phyloP scores from a whole-genome alignment of 2,888 invertebrate species.

The Drosophila lutescens region DNA sequence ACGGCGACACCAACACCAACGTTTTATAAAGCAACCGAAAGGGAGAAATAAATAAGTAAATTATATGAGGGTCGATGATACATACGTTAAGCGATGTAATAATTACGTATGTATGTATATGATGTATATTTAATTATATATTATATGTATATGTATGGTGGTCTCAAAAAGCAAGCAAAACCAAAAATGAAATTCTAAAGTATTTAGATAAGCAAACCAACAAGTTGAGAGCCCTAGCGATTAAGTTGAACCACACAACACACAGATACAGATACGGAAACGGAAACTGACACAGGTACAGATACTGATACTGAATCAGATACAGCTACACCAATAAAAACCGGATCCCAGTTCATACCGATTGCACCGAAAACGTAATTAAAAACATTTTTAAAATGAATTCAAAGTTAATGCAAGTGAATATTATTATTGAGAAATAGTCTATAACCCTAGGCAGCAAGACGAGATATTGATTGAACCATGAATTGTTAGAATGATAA shows the following conservation, averaged over 20 bases:
- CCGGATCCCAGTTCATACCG: conserved; percentile 38
- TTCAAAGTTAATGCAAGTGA: conserved; percentile 55
- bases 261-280: conserved; percentile 30
- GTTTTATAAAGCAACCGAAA: conserved; percentile 65
- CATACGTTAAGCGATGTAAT: conserved; percentile 66
- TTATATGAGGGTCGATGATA: conserved; percentile 53
- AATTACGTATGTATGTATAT: conserved; percentile 63
- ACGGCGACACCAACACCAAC: conserved; percentile 70
- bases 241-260: conserved; percentile 50
- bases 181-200: conserved; percentile 79
- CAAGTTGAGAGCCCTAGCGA: conserved; percentile 64
- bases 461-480: conserved; percentile 44
- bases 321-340: conserved; percentile 26
- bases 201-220: conserved; percentile 73
- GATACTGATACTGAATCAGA: conserved; percentile 15
- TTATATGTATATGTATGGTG: conserved; percentile 63
- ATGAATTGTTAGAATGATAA: conserved; percentile 41
- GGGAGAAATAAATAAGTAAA: conserved; percentile 38
- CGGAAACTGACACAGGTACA: conserved; percentile 22
- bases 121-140: conserved; percentile 68
- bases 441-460: conserved; percentile 45
- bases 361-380: conserved; percentile 30
- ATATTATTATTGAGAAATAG: conserved; percentile 59
- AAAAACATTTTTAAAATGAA: conserved; percentile 40
- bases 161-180: conserved; percentile 45